Conservation (phyloP, 2,888 invertebrate species). For the Acrobasis consociella region DNA sequence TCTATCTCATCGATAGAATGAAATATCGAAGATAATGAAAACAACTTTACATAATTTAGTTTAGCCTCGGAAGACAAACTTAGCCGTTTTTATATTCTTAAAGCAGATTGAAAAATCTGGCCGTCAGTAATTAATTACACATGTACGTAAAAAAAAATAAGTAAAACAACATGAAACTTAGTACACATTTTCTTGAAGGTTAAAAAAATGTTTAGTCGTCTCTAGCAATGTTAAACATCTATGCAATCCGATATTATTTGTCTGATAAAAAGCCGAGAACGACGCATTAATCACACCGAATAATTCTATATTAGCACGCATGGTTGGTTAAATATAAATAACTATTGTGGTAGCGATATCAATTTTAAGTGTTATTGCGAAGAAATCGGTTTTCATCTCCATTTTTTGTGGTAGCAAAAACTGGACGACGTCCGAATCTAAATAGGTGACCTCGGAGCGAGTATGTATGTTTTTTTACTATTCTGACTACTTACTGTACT, state of each 20-base stretch:
- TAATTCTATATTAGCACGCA: slow-evolving; percentile 41
- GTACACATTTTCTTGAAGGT: too few relatives aligned
- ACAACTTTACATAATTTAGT: too few relatives aligned
- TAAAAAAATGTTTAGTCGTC: background rate
- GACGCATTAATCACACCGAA: slow-evolving; percentile 48
- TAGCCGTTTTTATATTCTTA: too few relatives aligned
- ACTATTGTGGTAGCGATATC: slow-evolving; percentile 26
- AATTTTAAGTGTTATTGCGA: slow-evolving; percentile 20
- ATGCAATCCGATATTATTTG: slow-evolving; percentile 6
- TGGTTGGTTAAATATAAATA: slow-evolving; percentile 37
- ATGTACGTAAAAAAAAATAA: too few relatives aligned
- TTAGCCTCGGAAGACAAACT: too few relatives aligned
- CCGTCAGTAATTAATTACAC: too few relatives aligned
- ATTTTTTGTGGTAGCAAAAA: slow-evolving; percentile 10
- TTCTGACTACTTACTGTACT: too few relatives aligned
- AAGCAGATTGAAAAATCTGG: too few relatives aligned
- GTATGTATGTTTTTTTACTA: too few relatives aligned
- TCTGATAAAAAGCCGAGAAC: slow-evolving; percentile 45
- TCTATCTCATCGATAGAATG: too few relatives aligned
- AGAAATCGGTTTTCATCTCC: background rate
- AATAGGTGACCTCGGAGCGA: slow-evolving; percentile 1
- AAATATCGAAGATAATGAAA: too few relatives aligned
- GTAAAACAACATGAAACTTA: too few relatives aligned
- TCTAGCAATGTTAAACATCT: background rate
- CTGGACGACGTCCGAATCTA: background rate